phyloP scores from a whole-genome alignment of 2,797 vertebrate genomes.

The Tolypeutes matacus region DNA sequence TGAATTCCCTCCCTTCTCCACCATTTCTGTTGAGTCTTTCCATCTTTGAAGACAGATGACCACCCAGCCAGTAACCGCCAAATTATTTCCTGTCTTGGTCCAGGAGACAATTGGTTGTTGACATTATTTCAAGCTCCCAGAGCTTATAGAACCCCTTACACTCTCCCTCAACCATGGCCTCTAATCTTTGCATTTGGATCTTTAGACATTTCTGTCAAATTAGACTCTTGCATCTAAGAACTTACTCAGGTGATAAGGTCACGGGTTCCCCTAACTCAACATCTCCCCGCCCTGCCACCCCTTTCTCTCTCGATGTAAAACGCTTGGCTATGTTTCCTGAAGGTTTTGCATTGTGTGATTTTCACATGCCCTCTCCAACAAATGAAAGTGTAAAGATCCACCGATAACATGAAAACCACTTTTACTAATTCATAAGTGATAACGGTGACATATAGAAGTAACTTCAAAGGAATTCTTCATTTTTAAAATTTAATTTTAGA shows the following conservation, averaged over 20 bases:
- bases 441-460: background rate
- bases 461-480: background rate
- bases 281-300: background rate
- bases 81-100: background rate
- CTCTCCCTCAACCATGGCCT: background rate
- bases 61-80: background rate
- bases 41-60: background rate
- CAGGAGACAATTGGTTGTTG: background rate
- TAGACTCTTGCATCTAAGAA: background rate
- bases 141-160: background rate
- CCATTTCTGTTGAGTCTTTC: background rate
- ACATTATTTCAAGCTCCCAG: background rate
- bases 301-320: background rate
- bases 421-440: slow-evolving; percentile 33
- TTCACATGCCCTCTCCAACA: background rate
- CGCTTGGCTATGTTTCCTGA: background rate
- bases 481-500: slow-evolving; percentile 38
- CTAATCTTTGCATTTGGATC: background rate
- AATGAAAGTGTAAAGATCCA: background rate
- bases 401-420: background rate
- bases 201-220: slow-evolving; percentile 57
- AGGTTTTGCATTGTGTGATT: slow-evolving; percentile 21
- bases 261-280: background rate
- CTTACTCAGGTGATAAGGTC: background rate
- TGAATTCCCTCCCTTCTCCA: background rate